Evolutionary conservation across 2,888 invertebrate genomes (phyloP).

Genomic region (Himalopsyche tibetana): DNA sequence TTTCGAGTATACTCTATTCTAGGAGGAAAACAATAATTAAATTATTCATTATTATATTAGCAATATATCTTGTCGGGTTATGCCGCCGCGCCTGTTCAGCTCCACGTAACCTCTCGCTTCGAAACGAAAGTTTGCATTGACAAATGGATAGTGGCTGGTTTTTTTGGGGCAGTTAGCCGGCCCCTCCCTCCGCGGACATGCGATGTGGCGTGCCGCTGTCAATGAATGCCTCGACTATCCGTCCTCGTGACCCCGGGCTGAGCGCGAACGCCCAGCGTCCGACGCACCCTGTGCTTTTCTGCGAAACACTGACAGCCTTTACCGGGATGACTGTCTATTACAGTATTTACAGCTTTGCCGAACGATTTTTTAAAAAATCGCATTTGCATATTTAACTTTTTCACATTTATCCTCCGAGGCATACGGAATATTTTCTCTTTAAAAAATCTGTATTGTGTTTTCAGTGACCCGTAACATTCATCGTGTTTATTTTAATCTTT

Average conservation of each 20-base stretch:
- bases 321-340: no score
- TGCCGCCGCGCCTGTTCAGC: not conserved
- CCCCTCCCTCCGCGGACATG: conserved; percentile 55
- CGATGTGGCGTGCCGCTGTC: conserved; percentile 63
- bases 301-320: no score
- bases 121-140: conserved; percentile 43
- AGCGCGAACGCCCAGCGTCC: not conserved
- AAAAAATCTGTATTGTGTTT: no score
- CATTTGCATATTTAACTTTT: no score
- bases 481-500: no score
- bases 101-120: not conserved
- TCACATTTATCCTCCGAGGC: no score
- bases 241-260: conserved; percentile 15
- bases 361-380: no score
- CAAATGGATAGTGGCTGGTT: conserved; percentile 36
- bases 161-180: conserved; percentile 53
- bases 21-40: not conserved
- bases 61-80: not conserved
- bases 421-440: no score
- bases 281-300: not conserved
- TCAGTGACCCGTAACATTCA: no score
- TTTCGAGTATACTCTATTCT: not conserved
- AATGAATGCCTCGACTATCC: conserved; percentile 54
- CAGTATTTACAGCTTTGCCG: no score
- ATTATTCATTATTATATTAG: conserved; percentile 18